Conservation (phyloP, 2,113 vertebrate genomes). For the Epinephelus cyanopodus region DNA sequence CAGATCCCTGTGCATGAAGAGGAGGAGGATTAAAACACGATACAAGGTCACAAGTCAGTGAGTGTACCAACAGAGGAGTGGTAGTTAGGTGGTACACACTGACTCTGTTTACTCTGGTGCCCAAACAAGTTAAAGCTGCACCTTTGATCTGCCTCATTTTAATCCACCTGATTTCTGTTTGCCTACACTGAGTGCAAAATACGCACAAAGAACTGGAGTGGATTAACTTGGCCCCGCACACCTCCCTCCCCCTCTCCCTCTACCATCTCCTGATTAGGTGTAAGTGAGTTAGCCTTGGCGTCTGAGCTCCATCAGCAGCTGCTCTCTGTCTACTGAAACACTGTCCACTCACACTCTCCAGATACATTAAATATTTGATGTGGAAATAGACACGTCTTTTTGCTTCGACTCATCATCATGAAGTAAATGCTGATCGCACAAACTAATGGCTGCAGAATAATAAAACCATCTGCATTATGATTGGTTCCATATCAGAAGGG, state of each 20-base stretch:
- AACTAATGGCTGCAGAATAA: too few species aligned
- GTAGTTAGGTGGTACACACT: not conserved
- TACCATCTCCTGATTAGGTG: not conserved
- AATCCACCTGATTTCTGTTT: slow-evolving; percentile 39
- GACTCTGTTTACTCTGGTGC: not conserved
- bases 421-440: too few species aligned
- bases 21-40: slow-evolving; percentile 7
- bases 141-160: slow-evolving; percentile 22
- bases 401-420: too few species aligned
- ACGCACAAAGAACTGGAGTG: slow-evolving; percentile 4
- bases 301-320: slow-evolving; percentile 49
- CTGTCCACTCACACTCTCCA: not conserved
- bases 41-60: not conserved
- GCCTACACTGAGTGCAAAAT: slow-evolving; percentile 8
- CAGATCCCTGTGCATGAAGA: slow-evolving; percentile 89
- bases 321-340: not conserved
- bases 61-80: slow-evolving; percentile 15
- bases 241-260: not conserved
- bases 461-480: too few species aligned
- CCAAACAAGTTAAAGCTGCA: slow-evolving; percentile 22
- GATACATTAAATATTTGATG: not conserved
- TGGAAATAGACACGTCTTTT: too few species aligned
- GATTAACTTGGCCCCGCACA: slow-evolving; percentile 7
- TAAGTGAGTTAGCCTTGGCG: slow-evolving; percentile 52
- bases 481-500: too few species aligned